Base-by-base conservation (phyloP, 2,888 invertebrate genomes). In the Papilio protenor region DNA sequence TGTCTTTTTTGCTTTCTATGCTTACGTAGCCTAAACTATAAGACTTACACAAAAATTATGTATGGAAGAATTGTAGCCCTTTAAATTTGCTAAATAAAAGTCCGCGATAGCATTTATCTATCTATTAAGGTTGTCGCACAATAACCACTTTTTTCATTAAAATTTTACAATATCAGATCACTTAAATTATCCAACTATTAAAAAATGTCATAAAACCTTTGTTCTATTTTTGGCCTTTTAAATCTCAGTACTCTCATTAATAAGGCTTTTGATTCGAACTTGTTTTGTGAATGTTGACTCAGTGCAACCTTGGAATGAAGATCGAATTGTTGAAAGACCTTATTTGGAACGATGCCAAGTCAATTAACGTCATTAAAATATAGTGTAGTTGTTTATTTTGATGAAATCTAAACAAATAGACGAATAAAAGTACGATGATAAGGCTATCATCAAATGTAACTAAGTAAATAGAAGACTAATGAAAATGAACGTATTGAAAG, bases 321-420 rank as follows among this genome's bases (percentile, higher is more conserved):
- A 75, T 66, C 75, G 75, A 66, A 47, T 27, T 49, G 45, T 8
- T 66, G 40, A 40, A 55, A 66, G 33, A 55, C 52, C 49, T 23
- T 33, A 66, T 69, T 69, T 75, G 74, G 74, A 45, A 74, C 45
- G 64, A 49, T n/a, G 61, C 61, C 74, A 74, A 74, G 61, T 61
- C 66, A 66, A 66, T 66, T 64, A 45, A 49, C 61, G 47, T 64
- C 14, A 64, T 74, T 49, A 74, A 74, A 59, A 59, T 40, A 11
- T 40, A 66, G n/a, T n/a, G 1, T 61, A 5, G 23, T 33, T 64
- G 27, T 64, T 66, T 66, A n/a, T 33, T 66, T 66, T 40, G 11
- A n/a, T n/a, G 4, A 40, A 18, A 64, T 40, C 40, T 18, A 64
- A 33, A 40, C n/a, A 66, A 64, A 64, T 66, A 18, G 11, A 11